Percentiles rank a stretch among this genome's conserved stretches.
phyloP scores from a whole-genome alignment of 1,140 invertebrate species.

The Orchesella cincta region DNA sequence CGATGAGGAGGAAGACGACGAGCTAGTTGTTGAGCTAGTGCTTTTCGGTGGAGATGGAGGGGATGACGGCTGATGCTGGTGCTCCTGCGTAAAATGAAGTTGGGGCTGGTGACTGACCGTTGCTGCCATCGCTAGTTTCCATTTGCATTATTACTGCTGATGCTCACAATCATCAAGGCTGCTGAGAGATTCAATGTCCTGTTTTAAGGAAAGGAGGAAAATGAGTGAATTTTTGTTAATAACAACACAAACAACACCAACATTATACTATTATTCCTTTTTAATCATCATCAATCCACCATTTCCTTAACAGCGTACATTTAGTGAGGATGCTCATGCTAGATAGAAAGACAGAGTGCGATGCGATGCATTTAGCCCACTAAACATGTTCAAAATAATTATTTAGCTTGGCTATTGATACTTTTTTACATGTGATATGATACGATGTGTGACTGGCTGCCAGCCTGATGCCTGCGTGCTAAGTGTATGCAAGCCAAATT shows the following conservation, averaged over 20 bases:
- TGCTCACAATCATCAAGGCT: conserved; percentile 5
- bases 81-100: conserved; percentile 27
- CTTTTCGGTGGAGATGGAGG: conserved; percentile 24
- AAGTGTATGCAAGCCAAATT: conserved; percentile 17
- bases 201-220: background rate
- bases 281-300: background rate
- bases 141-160: conserved; percentile 14
- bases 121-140: conserved; percentile 30
- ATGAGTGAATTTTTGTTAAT: background rate
- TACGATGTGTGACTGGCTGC: background rate
- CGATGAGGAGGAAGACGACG: background rate
- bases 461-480: conserved; percentile 25
- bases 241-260: background rate
- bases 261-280: background rate
- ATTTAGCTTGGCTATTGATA: too few species aligned
- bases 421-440: too few species aligned
- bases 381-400: too few species aligned
- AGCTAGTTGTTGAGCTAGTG: background rate
- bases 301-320: background rate
- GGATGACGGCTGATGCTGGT: conserved; percentile 31
- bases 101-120: conserved; percentile 38
- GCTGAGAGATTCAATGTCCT: conserved; percentile 4
- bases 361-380: too few species aligned
- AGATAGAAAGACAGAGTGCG: too few species aligned
- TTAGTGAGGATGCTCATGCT: too few species aligned